A percentile compares a stretch with the other conserved stretches of the same genome.
These are phyloP conservation scores for Pachypanchax playfairii DNA, from an alignment of 2,113 vertebrate genomes.

Conservation along the genomic window DNA sequence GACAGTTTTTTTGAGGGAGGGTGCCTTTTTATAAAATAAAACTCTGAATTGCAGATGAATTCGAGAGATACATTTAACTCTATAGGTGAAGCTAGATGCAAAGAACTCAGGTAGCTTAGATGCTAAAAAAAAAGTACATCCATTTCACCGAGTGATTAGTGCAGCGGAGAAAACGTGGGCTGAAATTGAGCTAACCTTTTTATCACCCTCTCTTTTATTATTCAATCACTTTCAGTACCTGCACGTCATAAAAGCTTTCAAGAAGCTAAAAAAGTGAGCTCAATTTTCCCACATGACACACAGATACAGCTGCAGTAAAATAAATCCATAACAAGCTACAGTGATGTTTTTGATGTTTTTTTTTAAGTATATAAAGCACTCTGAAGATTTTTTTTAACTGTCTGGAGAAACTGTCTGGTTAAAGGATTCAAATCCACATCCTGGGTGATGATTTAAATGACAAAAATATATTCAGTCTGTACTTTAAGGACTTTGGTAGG, in stretches of 20 bases:
- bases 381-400: background rate
- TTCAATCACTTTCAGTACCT: conserved; percentile 1
- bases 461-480: background rate
- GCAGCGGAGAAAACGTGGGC: background rate
- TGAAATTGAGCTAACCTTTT: conserved; percentile 1
- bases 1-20: background rate
- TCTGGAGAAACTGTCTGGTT: background rate
- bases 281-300: background rate
- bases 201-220: conserved; percentile 1
- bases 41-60: background rate
- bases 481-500: background rate
- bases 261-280: background rate
- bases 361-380: background rate
- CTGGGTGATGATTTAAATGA: background rate
- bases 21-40: background rate
- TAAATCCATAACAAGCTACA: background rate
- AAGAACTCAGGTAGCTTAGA: background rate
- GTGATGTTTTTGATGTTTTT: background rate
- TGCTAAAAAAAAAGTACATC: background rate
- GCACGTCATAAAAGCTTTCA: background rate
- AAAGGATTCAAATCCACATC: background rate
- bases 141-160: background rate
- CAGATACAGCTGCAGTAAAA: background rate
- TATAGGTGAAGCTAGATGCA: background rate
- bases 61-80: background rate